Percentiles rank a stretch among this genome's conserved stretches.
These are phyloP conservation scores for Volucella inflata DNA, from an alignment of 2,888 invertebrate genomes.

Conservation along the genomic window DNA sequence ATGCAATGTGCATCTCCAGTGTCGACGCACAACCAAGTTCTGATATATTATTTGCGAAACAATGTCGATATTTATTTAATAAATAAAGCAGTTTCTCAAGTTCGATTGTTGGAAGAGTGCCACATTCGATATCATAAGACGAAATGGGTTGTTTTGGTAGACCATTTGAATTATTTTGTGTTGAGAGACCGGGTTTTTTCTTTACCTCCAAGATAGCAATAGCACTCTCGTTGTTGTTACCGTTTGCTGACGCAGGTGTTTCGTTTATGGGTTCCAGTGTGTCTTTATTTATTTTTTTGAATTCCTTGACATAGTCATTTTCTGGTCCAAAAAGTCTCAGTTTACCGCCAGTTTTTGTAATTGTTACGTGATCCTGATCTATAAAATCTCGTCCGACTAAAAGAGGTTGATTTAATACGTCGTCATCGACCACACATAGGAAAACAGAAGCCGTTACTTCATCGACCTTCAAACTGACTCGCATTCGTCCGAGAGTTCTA, in stretches of 20 bases:
- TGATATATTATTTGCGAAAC: constrained; percentile 6
- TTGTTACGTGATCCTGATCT: neutral
- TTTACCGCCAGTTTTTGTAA: neutral
- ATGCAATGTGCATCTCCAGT: neutral
- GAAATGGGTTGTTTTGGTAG: neutral
- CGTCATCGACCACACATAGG: too few relatives aligned
- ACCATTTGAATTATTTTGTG: neutral
- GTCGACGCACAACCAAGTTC: constrained; percentile 12
- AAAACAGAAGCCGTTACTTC: too few relatives aligned
- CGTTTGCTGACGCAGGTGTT: neutral
- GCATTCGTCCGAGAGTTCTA: constrained; percentile 18
- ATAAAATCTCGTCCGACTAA: too few relatives aligned
- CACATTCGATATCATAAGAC: neutral
- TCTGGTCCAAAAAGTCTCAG: neutral
- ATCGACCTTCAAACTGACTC: too few relatives aligned
- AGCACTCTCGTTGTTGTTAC: neutral
- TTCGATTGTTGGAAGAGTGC: neutral
- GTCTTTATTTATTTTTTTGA: neutral
- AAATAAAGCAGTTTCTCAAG: neutral
- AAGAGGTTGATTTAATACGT: too few relatives aligned
- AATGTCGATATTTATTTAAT: constrained; percentile 11
- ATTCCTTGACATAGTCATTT: neutral
- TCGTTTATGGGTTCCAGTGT: neutral
- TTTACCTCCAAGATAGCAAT: neutral
- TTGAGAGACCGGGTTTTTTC: neutral